Conservation (phyloP, 2,888 invertebrate species). For the Brachyptera putata region DNA sequence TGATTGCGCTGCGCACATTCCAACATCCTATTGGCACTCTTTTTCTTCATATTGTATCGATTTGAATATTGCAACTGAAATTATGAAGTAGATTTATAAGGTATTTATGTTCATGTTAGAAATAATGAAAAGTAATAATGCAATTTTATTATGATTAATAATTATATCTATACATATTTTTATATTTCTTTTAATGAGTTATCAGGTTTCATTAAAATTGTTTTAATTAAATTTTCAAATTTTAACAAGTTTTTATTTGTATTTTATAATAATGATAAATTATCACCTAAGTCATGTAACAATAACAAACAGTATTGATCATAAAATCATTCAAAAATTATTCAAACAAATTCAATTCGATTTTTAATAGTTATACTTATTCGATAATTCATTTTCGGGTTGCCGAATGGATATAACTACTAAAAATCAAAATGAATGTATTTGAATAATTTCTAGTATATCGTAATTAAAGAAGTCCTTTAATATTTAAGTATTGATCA, state of each 20-base stretch:
- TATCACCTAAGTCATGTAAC: slow-evolving; percentile 29
- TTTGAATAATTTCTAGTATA: too few species aligned
- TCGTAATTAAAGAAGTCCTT: too few species aligned
- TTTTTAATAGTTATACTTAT: too few species aligned
- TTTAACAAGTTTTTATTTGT: slow-evolving; percentile 23
- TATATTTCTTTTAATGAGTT: neutral
- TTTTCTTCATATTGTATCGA: neutral
- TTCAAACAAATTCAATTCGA: too few species aligned
- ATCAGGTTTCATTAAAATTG: neutral
- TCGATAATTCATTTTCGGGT: too few species aligned
- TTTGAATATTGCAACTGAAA: neutral
- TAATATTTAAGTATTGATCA: too few species aligned
- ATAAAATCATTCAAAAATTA: too few species aligned
- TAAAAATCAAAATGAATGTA: too few species aligned
- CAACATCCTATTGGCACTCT: neutral
- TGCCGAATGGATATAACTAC: too few species aligned
- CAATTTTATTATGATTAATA: neutral
- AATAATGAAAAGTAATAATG: neutral
- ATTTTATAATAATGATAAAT: slow-evolving; percentile 16
- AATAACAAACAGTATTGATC: slow-evolving; percentile 30
- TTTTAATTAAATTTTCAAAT: slow-evolving; percentile 10
- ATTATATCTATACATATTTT: neutral
- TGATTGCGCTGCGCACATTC: neutral
- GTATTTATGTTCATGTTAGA: neutral
- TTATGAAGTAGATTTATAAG: too few species aligned